Evolutionary conservation across 2,797 vertebrate genomes (phyloP), one percentile per base, ranked within the genome.

Genomic region (Lepilemur septentrionalis): DNA sequence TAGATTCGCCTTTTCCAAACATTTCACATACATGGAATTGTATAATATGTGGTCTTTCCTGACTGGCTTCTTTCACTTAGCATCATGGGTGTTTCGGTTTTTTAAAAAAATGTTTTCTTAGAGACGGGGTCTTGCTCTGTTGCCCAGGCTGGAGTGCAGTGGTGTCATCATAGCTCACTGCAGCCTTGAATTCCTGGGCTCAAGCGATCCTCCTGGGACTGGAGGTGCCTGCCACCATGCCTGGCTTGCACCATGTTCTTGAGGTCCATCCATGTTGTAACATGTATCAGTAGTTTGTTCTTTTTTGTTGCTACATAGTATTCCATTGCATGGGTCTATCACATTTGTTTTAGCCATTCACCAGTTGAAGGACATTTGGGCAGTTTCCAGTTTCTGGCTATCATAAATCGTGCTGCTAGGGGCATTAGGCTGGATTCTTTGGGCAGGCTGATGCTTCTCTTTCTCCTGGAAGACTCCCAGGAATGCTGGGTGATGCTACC

Each of bases 221-320:
- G 30, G 25, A 73, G 25, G 25, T 11, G 15, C 7, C 10, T 0
- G 25, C 25, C 23, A 73, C 14, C 25, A 30, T 0, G 5, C 41
- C 25, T 17, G 70, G 41, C 70, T 82, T 50, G 76, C 32, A 15
- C 30, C 7, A 11, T 1, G 30, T 18, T 57, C 73, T 72, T 38
- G 32, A 81, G 7, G 11, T 55, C 57, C 43, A 63, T 10, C 32
- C 25, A 6, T 23, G 38, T 28, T 52, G 23, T 63, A 61, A 43
- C 52, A 38, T 2, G 12, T 30, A 50, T 4, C 4, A 3, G 41
- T 13, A 35, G 43, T 38, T 92, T 2, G 13, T 43, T 59, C 63
- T 43, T 50, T 69, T 76, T 35, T 14, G 43, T n/a, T 18, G 69
- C n/a, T 63, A 3, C 25, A 23, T 32, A 22, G 17, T 76, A 48